Evolutionary conservation across 2,797 vertebrate species (phyloP).

Genomic region (Myripristis murdjan): DNA sequence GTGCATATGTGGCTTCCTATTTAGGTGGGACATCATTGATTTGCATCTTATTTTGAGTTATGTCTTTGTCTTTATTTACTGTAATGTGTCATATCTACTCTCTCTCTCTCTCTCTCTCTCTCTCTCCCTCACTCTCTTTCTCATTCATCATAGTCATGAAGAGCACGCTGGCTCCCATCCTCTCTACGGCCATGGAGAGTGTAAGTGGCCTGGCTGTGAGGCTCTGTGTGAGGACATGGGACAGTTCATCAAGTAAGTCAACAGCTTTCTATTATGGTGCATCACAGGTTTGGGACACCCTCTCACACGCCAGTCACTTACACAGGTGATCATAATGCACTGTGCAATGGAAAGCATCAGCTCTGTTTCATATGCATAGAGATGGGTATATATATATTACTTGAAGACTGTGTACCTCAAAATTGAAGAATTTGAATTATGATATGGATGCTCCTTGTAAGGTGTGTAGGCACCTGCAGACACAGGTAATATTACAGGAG

Average conservation of each 20-base stretch:
- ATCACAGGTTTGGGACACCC: background rate
- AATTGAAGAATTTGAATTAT: no score
- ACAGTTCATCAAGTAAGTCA: constrained; percentile 98
- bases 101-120: background rate
- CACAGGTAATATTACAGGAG: no score
- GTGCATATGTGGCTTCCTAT: constrained; percentile 13
- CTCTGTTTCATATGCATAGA: no score
- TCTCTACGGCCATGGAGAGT: constrained; percentile 98
- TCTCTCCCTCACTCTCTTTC: constrained; percentile 3
- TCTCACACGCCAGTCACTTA: constrained; percentile 17
- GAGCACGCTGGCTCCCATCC: constrained; percentile 94
- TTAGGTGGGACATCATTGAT: constrained; percentile 20
- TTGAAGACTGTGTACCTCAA: no score
- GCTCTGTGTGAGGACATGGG: constrained; percentile 98
- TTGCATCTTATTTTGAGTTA: constrained; percentile 20
- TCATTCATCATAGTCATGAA: constrained; percentile 85
- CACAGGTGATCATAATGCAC: constrained; percentile 1
- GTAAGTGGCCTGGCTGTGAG: constrained; percentile 99
- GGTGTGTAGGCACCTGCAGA: no score
- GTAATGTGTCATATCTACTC: background rate
- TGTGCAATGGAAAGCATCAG: background rate
- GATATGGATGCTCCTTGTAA: no score
- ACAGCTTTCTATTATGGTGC: background rate
- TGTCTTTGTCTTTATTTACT: constrained; percentile 15
- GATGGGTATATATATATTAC: no score